A percentile compares a stretch with the other conserved stretches of the same genome.
These are phyloP conservation scores for Steatocranus sp. DNA, from an alignment of 2,797 vertebrate genomes.

Conservation along the genomic window DNA sequence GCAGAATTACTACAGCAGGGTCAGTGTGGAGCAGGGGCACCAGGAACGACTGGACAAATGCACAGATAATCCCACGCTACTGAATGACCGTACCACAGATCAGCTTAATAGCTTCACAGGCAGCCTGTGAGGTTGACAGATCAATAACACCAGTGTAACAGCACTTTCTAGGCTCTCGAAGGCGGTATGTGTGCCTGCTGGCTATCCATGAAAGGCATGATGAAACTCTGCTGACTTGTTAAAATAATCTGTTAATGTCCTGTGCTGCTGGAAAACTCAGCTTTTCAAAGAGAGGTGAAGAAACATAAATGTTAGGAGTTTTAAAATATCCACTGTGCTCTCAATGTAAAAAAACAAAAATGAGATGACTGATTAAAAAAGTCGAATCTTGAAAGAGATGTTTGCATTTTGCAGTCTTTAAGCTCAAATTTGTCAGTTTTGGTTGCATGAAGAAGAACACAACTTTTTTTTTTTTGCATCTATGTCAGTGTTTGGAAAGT, in stretches of 20 bases:
- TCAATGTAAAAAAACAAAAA: not conserved
- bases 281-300: not conserved
- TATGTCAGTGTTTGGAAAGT: not conserved
- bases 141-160: slow-evolving; percentile 11
- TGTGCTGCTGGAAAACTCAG: not conserved
- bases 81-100: not conserved
- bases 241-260: not conserved
- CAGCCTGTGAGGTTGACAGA: not conserved
- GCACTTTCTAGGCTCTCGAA: not conserved
- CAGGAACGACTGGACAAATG: not conserved
- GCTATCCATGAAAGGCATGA: not conserved
- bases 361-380: not conserved
- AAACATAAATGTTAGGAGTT: not conserved
- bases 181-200: not conserved
- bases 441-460: not conserved
- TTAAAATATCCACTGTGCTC: not conserved
- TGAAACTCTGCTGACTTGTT: not conserved
- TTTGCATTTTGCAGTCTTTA: accelerated
- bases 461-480: not conserved
- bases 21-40: not conserved
- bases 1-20: not conserved
- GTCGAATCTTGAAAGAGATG: not conserved
- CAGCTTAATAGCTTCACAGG: not conserved
- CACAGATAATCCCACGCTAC: not conserved
- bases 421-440: not conserved